These are phyloP conservation scores for Palythoa caribaeorum DNA, from an alignment of 92 coral and sea anemone genomes.

Conservation along the genomic window DNA sequence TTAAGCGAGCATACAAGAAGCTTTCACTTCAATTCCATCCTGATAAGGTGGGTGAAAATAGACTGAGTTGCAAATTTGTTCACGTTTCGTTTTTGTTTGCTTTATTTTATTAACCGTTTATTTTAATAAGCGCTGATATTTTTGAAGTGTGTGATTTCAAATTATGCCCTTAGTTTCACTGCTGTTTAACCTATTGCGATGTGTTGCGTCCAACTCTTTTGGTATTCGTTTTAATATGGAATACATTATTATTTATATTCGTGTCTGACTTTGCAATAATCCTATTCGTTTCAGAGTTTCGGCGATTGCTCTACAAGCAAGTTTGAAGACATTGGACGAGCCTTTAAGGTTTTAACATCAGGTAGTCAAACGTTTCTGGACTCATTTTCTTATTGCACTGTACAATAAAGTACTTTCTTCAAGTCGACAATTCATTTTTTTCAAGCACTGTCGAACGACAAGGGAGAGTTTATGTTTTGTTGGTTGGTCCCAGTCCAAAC, in stretches of 20 bases:
- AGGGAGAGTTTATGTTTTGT: background rate
- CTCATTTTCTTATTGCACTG: background rate
- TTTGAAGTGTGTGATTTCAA: background rate
- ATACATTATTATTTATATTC: background rate
- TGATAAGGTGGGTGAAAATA: constrained; percentile 74
- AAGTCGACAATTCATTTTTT: background rate
- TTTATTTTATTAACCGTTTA: background rate
- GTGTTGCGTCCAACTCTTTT: constrained; percentile 20
- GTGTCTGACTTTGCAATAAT: constrained; percentile 16
- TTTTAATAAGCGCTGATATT: background rate
- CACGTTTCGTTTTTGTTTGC: constrained; percentile 25
- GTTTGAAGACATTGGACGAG: constrained; percentile 89
- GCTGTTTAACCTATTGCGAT: background rate
- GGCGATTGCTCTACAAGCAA: constrained; percentile 78
- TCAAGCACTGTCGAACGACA: background rate
- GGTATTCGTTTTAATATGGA: constrained; percentile 19
- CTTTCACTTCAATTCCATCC: constrained; percentile 89
- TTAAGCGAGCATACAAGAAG: constrained; percentile 90
- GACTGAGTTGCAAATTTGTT: background rate
- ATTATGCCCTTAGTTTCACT: background rate
- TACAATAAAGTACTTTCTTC: background rate
- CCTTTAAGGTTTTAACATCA: constrained; percentile 75
- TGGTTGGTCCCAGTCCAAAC: constrained; percentile 23
- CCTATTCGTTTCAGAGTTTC: constrained; percentile 71
- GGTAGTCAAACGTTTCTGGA: constrained; percentile 58